Conservation (phyloP, 2,113 vertebrate genomes). For the Bambusicola thoracicus region DNA sequence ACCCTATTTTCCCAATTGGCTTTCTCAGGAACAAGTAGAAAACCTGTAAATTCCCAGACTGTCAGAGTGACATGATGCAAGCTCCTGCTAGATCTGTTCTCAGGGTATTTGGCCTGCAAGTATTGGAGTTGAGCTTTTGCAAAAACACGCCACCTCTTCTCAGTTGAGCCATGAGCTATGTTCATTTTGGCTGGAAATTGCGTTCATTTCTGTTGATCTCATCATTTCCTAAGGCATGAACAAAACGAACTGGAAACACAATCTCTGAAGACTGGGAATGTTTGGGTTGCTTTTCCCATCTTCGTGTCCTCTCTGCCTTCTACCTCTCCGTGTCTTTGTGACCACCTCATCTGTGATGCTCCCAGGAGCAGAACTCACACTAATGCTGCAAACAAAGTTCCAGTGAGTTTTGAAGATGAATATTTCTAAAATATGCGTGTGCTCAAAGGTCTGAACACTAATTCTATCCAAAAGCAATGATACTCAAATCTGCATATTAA, state of each 20-base stretch:
- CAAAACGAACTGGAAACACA: constrained; percentile 11
- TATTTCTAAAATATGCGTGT: not conserved
- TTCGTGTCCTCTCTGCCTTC: not conserved
- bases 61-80: not conserved
- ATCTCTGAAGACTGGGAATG: not conserved
- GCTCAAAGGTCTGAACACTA: not conserved
- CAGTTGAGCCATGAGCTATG: constrained; percentile 14
- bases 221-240: constrained; percentile 25
- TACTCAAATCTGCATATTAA: not conserved
- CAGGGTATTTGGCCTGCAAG: not conserved
- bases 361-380: not conserved
- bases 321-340: not conserved
- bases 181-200: constrained; percentile 48
- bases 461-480: not conserved
- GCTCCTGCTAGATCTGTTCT: not conserved
- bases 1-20: not conserved
- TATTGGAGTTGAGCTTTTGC: not conserved
- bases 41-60: not conserved
- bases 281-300: not conserved
- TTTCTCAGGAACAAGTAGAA: not conserved
- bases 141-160: not conserved
- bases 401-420: not conserved
- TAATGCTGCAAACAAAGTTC: not conserved
- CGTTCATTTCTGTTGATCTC: constrained; percentile 24
- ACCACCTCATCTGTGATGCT: not conserved